Evolutionary conservation across 2,113 vertebrate species (phyloP), one percentile per base, ranked within the genome.

Genomic region (Helogale parvula): DNA sequence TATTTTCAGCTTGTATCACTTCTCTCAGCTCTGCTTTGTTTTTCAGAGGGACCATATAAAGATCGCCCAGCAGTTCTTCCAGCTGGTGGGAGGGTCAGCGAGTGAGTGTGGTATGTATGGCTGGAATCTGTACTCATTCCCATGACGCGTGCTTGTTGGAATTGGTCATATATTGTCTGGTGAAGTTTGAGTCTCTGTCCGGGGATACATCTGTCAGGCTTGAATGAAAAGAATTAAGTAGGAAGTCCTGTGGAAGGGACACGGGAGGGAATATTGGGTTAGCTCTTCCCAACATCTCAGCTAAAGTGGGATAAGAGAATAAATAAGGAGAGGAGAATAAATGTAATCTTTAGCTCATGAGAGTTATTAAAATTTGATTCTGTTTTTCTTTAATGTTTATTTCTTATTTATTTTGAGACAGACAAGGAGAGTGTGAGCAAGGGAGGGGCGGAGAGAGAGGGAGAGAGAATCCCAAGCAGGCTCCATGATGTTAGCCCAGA

Each of bases 21-120:
- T 68, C 0, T 38, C 17, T 81, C 74, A 45, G 29, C 52, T 94
- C 31, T 94, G 35, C 77, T 96, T 93, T 91, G 57, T 97, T 54
- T 98, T 97, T 47, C 98, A 99, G 99, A 99, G 99, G 98, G 99
- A 99, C 90, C 99, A 99, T 97, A 98, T 99, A 97, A 99, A 99
- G 99, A 99, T 99, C 93, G 99, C 99, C 92, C 99, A 99, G 97
- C 99, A 99, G 98, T 99, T 99, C 98, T 99, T 99, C 96, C 99
- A 99, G 98, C 96, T 99, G 98, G 99, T 99, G 14, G 99, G 99
- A 86, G 99, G 99, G 96, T 99, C 99, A 63, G 99, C 99, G 9
- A 99, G 99, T 12, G 99, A 99, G 99, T 99, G 99, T 47, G 99
- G 99, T 99, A 99, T 50, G 98, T 99, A 99, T 50, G 98, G 98